These are phyloP conservation scores for Protonibea diacanthus DNA, from an alignment of 2,797 vertebrate species.

Conservation along the genomic window DNA sequence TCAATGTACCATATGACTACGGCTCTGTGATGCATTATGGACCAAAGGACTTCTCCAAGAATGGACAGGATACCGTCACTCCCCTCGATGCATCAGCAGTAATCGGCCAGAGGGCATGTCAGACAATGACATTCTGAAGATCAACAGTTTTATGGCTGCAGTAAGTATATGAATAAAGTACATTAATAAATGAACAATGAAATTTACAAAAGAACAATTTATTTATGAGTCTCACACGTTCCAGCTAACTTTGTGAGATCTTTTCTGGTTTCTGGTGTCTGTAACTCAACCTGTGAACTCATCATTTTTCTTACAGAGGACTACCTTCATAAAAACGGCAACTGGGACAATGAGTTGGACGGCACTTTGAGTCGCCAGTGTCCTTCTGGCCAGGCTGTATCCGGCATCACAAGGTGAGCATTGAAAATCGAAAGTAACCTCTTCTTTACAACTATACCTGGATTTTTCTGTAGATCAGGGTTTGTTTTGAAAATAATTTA, in stretches of 20 bases:
- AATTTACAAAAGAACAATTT: too few relatives aligned
- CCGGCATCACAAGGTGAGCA: too few relatives aligned
- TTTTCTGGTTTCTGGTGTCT: not conserved
- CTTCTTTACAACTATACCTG: too few relatives aligned
- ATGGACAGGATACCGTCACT: constrained; percentile 1
- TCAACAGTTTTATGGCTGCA: constrained; percentile 34
- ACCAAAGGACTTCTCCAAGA: constrained; percentile 3
- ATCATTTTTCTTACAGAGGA: constrained; percentile 1
- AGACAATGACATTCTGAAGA: constrained; percentile 21
- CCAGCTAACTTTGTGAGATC: not conserved
- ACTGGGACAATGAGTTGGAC: constrained; percentile 9
- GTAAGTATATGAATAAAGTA: constrained; percentile 7
- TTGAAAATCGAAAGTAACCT: too few relatives aligned
- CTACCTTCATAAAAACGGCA: not conserved
- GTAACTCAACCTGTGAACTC: not conserved
- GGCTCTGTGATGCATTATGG: constrained; percentile 35
- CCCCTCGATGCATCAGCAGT: accelerated
- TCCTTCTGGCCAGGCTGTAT: too few relatives aligned
- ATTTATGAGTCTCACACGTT: too few relatives aligned
- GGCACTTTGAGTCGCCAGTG: too few relatives aligned
- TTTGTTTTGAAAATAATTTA: too few relatives aligned
- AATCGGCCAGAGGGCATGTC: constrained; percentile 28
- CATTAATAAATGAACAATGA: too few relatives aligned
- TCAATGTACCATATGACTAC: constrained; percentile 20
- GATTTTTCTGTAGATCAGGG: too few relatives aligned